phyloP scores from a whole-genome alignment of 2,797 vertebrate species.

The Sebastes nivosus region DNA sequence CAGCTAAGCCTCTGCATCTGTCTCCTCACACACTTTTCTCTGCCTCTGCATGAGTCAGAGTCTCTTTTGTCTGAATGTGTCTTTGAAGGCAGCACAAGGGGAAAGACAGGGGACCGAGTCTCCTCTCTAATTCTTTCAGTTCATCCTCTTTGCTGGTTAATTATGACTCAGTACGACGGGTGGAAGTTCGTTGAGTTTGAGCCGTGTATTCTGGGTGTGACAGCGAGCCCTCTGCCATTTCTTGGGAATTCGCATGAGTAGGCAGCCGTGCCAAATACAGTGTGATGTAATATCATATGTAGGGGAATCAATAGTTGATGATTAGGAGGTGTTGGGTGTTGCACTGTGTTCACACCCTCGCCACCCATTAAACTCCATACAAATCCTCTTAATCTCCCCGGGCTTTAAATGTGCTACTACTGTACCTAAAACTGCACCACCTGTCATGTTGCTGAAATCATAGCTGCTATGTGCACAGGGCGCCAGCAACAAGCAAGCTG shows the following conservation, averaged over 20 bases:
- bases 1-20: conserved; percentile 21
- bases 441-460: conserved; percentile 45
- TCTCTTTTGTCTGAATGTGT: conserved; percentile 47
- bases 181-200: neutral
- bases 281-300: conserved; percentile 10
- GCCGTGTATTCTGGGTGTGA: neutral
- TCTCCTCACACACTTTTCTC: conserved; percentile 14
- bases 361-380: neutral
- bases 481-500: conserved; percentile 53
- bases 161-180: conserved; percentile 1
- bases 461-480: conserved; percentile 28
- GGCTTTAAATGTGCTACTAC: conserved; percentile 22
- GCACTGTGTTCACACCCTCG: neutral
- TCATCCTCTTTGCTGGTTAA: conserved; percentile 1
- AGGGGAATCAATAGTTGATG: conserved; percentile 6
- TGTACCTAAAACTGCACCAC: conserved; percentile 14
- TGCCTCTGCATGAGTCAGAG: conserved; percentile 64
- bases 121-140: neutral
- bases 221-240: neutral
- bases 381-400: neutral
- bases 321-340: neutral
- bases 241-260: conserved; percentile 8
- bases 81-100: conserved; percentile 25
- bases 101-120: neutral
- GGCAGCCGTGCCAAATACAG: conserved; percentile 2